Base-by-base conservation (phyloP, 2,888 invertebrate genomes). In the Andrena marginata region DNA sequence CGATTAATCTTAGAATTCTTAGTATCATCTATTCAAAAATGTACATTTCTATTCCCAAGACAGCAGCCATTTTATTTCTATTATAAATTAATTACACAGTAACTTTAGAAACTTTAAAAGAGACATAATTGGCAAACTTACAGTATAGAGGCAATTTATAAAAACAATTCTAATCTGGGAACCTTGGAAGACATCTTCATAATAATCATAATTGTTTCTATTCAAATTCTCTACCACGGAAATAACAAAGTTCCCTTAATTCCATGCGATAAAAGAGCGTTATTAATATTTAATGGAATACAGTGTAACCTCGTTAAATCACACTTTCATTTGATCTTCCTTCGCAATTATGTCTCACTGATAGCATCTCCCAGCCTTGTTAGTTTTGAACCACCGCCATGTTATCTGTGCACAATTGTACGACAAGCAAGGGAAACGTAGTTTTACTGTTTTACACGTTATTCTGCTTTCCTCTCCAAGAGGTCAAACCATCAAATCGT, bases 241-340 rank as follows among this genome's bases (percentile, higher is more conserved):
- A 69, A 69, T 35, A 35, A 10, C 35, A 33, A 33, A 69, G 69
- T 56, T 56, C 56, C 23, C 35, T 23, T n/a, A 31, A 31, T 70
- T 33, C 13, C 3, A 10, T n/a, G 60, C 16, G 60, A 70, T 60
- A 42, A 35, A 60, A 60, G 3, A 29, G 20, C n/a, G 20, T 42
- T 29, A 13, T 8, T 31, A 48, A 33, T 62, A 23, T 31, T 56
- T 33, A 56, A 54, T 35, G 13, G 20, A 29, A 49, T 7, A 31
- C 71, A 10, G 7, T 16, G 62, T 49, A 49, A 62, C 48, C 31
- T 71, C 62, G 48, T 68, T 68, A 68, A 33, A 23, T 60, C 23
- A 31, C 20, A 71, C 62, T 62, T 48, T 62, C 29, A 13, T 29
- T 71, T 7, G 8, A 23, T 49, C 48, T 31, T 42, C 16, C 16